A percentile compares a stretch with the other conserved stretches of the same genome.
Evolutionary conservation across 2,797 vertebrate genomes (phyloP).

Genomic region (Sebastes itinus): DNA sequence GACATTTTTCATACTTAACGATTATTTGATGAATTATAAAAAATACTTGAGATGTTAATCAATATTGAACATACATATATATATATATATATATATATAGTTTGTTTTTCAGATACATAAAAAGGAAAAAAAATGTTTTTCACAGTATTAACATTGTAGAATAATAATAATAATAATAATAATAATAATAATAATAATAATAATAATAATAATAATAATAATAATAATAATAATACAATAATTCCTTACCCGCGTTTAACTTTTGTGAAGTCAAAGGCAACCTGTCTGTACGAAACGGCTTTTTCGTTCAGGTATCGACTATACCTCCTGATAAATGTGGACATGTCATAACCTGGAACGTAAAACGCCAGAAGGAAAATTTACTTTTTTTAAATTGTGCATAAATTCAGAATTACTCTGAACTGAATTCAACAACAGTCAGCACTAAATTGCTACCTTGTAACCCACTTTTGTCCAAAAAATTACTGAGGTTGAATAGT

Average conservation of each 20-base stretch:
- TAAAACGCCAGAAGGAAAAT: background rate
- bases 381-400: background rate
- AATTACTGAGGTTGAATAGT: slow-evolving; percentile 99
- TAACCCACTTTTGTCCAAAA: slow-evolving; percentile 99
- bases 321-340: slow-evolving; percentile 98
- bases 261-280: slow-evolving; percentile 99
- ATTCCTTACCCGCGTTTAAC: slow-evolving; percentile 96
- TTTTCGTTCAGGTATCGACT: slow-evolving; percentile 99
- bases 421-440: background rate
- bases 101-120: background rate
- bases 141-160: background rate
- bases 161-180: background rate
- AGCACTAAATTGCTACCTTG: slow-evolving; percentile 87
- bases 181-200: background rate
- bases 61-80: background rate
- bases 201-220: background rate
- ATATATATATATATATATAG: too few relatives aligned
- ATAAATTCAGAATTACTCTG: background rate
- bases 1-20: background rate
- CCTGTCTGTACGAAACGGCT: slow-evolving; percentile 99
- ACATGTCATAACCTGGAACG: slow-evolving; percentile 95
- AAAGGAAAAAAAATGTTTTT: background rate
- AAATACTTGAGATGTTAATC: background rate
- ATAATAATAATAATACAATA: background rate
- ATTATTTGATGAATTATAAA: background rate